Evolutionary conservation across 2,797 vertebrate species (phyloP), one percentile per base, ranked within the genome.

Genomic region (Babyrousa celebensis): DNA sequence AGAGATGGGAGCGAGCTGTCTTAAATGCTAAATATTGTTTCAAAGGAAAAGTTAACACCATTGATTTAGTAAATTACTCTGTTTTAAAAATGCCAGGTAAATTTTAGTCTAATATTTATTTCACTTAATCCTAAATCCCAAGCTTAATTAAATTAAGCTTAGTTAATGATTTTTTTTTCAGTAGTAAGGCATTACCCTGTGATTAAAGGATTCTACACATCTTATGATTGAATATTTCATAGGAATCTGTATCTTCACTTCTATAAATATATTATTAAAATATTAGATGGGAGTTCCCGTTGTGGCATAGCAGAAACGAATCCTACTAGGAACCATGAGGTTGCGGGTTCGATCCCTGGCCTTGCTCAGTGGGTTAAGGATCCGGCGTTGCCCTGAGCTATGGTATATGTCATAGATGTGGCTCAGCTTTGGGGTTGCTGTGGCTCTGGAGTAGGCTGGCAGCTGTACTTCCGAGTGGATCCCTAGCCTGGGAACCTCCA

Each of bases 241-340:
- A 75, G 60, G 52, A 93, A 95, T 85, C 67, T 93, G 0, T 85
- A 21, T 92, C 58, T 86, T 94, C 18, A 56, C 60, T 88, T 79
- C 32, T 89, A 4, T 72, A 29, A 65, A 7, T 52, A 54, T 29
- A 36, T 74, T 74, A 67, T 85, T 68, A 85, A 91, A 91, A 89
- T 60, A 27, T 77, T 15, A 65, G 27, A 5, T 40, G 36, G 36
- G 36, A 36, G 36, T 36, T 36, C 36, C 3, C 36, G 36, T 36
- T 36, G 36, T 36, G 36, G 36, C 36, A 36, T 3, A 36, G 36
- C 36, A 36, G 36, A 36, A 36, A 36, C 36, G 36, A 36, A 36
- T 36, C 36, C 36, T 0, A 36, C 36, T 36, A 36, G 36, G 36
- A 36, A 36, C 36, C 36, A 36, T 36, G 36, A 36, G 36, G 36